Evolutionary conservation across 2,113 vertebrate genomes (phyloP).

Genomic region (Odobenus rosmarus): DNA sequence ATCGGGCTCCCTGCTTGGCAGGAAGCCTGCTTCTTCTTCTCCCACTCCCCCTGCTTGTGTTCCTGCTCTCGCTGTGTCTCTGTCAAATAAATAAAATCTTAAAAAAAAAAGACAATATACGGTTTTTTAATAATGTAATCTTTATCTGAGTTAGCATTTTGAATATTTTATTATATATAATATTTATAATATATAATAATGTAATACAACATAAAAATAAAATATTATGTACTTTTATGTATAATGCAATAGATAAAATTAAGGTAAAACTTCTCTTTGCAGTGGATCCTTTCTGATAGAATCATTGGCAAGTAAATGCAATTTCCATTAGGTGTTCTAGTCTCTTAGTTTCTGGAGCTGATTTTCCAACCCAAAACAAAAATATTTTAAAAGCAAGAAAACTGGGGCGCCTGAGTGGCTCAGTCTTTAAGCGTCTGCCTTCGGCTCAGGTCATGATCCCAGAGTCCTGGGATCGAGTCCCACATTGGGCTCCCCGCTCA

Average conservation of each 20-base stretch:
- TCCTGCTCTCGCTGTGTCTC: no score
- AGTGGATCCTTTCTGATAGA: background rate
- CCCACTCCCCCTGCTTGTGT: no score
- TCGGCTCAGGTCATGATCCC: no score
- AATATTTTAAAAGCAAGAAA: background rate
- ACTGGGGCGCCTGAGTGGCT: no score
- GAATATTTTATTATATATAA: background rate
- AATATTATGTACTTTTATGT: background rate
- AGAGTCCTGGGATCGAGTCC: no score
- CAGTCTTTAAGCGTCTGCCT: no score
- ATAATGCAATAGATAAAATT: background rate
- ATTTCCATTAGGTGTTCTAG: background rate
- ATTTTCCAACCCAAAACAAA: conserved; percentile 6
- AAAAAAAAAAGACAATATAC: no score
- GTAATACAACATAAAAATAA: background rate
- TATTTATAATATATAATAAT: background rate
- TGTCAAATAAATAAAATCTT: no score
- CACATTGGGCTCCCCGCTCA: no score
- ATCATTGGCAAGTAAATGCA: background rate
- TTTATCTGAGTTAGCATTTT: conserved; percentile 45
- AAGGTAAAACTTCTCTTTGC: conserved; percentile 32
- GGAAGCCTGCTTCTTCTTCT: no score
- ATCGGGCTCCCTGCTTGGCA: no score
- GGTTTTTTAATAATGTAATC: conserved; percentile 1
- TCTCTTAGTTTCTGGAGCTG: background rate